phyloP scores from a whole-genome alignment of 2,113 vertebrate genomes.

The Dipodomys spectabilis region DNA sequence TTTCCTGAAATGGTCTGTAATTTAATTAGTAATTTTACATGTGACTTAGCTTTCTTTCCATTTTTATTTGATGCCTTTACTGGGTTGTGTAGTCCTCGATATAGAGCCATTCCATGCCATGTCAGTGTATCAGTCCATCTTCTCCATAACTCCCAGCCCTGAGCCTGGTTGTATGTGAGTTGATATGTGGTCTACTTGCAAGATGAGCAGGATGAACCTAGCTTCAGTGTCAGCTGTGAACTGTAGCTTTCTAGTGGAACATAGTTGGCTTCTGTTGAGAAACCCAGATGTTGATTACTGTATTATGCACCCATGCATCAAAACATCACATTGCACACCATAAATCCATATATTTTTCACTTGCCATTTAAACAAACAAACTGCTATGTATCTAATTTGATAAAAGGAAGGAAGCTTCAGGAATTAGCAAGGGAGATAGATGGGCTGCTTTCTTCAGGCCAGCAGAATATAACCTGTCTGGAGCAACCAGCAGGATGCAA shows the following conservation, averaged over 20 bases:
- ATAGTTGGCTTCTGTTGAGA: not conserved
- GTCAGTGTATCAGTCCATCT: not conserved
- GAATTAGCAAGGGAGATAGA: accelerated
- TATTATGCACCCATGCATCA: not conserved
- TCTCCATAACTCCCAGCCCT: not conserved
- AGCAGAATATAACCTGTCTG: not conserved
- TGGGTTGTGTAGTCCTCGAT: not conserved
- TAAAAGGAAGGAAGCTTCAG: not conserved
- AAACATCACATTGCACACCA: not conserved
- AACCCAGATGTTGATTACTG: not conserved
- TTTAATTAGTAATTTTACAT: not conserved
- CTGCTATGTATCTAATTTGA: not conserved
- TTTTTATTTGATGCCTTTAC: not conserved
- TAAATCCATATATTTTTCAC: not conserved
- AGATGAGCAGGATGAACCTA: not conserved
- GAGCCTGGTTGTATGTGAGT: not conserved
- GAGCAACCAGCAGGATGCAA: not conserved
- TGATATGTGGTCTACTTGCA: not conserved
- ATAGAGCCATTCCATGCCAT: not conserved
- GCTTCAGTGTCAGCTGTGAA: not conserved
- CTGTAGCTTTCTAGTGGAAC: not conserved
- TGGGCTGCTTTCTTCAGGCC: not conserved
- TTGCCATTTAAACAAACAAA: not conserved
- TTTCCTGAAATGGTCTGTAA: not conserved
- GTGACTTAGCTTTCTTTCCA: not conserved